Percentiles rank a stretch among this genome's conserved stretches.
These are phyloP conservation scores for Heloderma charlesbogerti DNA, from an alignment of 2,113 vertebrate genomes.

Conservation along the genomic window DNA sequence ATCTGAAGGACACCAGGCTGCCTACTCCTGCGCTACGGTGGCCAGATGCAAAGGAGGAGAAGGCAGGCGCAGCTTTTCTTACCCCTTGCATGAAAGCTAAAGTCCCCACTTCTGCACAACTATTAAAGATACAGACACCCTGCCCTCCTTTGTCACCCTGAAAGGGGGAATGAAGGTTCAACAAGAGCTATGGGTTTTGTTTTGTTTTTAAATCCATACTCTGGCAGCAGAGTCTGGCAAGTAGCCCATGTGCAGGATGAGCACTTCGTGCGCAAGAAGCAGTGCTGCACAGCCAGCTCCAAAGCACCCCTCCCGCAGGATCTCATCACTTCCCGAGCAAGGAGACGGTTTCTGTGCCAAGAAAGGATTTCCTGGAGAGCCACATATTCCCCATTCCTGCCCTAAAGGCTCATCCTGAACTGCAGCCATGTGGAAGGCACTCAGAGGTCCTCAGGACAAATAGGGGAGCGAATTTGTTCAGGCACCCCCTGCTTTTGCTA, in stretches of 20 bases:
- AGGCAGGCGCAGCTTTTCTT: background rate
- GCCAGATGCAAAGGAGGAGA: background rate
- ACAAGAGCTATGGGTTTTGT: too few species aligned
- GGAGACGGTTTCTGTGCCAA: background rate
- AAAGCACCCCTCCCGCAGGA: background rate
- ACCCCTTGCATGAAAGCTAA: background rate
- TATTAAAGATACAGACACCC: background rate
- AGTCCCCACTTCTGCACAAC: too few species aligned
- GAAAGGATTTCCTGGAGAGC: background rate
- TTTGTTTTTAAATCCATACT: background rate
- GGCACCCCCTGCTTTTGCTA: background rate
- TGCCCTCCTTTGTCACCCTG: background rate
- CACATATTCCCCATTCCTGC: background rate
- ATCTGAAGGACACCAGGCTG: too few species aligned
- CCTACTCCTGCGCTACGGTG: too few species aligned
- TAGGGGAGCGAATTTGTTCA: background rate
- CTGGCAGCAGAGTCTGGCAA: background rate
- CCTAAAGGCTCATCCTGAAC: background rate
- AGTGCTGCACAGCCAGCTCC: background rate
- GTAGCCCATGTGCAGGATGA: background rate
- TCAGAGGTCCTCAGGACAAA: background rate
- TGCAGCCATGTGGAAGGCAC: background rate
- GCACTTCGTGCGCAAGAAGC: background rate
- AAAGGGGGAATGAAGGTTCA: background rate
- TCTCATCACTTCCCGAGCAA: background rate